Evolutionary conservation across 2,113 vertebrate species (phyloP), one percentile per base, ranked within the genome.

Genomic region (Sinocyclocheilus grahami): DNA sequence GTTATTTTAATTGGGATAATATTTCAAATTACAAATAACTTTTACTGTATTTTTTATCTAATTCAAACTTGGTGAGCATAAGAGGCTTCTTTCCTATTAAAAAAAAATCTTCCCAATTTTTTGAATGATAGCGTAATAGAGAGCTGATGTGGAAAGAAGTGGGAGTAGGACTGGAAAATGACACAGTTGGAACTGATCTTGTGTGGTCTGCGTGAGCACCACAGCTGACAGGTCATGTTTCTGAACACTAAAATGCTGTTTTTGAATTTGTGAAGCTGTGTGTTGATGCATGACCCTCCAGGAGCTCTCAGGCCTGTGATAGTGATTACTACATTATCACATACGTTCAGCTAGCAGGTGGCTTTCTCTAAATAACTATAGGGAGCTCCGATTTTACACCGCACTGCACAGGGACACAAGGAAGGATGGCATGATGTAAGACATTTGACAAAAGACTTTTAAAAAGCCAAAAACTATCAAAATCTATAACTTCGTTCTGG

Each of bases 251-350:
- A 27, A 65, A 14, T 13, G n/a, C 11, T 13, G 12, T 27, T 65
- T 65, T 65, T 27, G 24, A 65, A 27, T 13, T 4, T 27, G 24
- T 27, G 10, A 5, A 65, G 11, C 12, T 1, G 0, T 63, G n/a
- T 63, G n/a, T 16, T 63, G 60, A 63, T 13, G 62, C 10, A 24
- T 24, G 79, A 82, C 79, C 79, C 22, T 48, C n/a, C 39, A 46
- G 79, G 39, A 82, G 79, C 79, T 48, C 37, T 30, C 62, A 18
- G 24, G 79, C n/a, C 42, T 51, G 42, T 51, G 39, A 67, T 46
- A 16, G 12, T 80, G 55, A 80, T 80, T 62, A 80, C 33, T 63
- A 62, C 22, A 63, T 79, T 79, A 79, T 42, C 55, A 62, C 33
- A 60, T 60, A 39, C 22, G 33, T 62, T 79, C 55, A 60, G 20